Conservation (phyloP, 2,797 vertebrate species). For the Melanogrammus aeglefinus region DNA sequence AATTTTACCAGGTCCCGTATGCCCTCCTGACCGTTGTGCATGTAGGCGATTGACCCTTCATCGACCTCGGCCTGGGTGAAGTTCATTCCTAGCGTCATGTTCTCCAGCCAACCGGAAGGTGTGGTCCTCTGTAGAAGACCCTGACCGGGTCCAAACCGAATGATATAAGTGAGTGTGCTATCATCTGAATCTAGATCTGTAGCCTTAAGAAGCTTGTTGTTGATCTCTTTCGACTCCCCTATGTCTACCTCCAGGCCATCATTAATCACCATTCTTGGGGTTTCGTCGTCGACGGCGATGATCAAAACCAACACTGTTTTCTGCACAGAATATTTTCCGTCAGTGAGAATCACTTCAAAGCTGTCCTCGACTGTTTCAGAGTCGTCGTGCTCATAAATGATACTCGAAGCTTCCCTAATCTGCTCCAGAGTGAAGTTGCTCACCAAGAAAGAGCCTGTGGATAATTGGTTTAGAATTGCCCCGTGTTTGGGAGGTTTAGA, state of each 20-base stretch:
- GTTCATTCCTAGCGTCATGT: conserved; percentile 89
- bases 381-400: conserved; percentile 94
- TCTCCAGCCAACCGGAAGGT: conserved; percentile 71
- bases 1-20: conserved; percentile 91
- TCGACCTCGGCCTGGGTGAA: conserved; percentile 92
- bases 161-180: conserved; percentile 76
- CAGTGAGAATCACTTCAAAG: conserved; percentile 85
- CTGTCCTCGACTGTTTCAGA: conserved; percentile 90
- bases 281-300: conserved; percentile 90
- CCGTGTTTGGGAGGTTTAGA: conserved; percentile 83
- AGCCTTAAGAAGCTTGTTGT: conserved; percentile 82
- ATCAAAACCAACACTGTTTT: conserved; percentile 80
- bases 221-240: conserved; percentile 84
- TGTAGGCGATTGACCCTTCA: conserved; percentile 78
- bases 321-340: conserved; percentile 81
- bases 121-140: conserved; percentile 81
- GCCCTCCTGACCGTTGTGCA: conserved; percentile 85
- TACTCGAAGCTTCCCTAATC: conserved; percentile 87
- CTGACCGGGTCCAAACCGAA: conserved; percentile 82
- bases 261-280: conserved; percentile 88
- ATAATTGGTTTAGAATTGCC: conserved; percentile 83
- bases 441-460: conserved; percentile 81
- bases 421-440: conserved; percentile 87
- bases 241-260: conserved; percentile 88
- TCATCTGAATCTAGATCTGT: conserved; percentile 95